These are phyloP conservation scores for Novumbra hubbsi DNA, from an alignment of 2,797 vertebrate genomes.

Conservation along the genomic window DNA sequence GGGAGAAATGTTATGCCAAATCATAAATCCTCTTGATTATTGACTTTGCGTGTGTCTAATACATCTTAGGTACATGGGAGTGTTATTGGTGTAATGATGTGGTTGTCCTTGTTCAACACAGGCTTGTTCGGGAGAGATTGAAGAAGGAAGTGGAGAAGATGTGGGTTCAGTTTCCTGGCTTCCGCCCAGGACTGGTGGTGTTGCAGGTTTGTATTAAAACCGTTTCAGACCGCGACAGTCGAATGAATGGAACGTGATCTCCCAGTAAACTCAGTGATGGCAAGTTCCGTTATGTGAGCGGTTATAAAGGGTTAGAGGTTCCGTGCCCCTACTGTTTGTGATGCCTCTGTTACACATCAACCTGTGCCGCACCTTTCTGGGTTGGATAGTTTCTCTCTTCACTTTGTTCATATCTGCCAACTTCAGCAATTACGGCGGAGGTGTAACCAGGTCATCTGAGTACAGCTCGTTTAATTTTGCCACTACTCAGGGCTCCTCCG, in stretches of 20 bases:
- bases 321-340: no score
- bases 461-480: neutral
- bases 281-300: no score
- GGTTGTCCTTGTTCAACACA: slow-evolving; percentile 43
- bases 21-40: neutral
- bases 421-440: neutral
- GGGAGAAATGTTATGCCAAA: neutral
- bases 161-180: neutral
- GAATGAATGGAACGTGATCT: no score
- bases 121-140: slow-evolving; percentile 82
- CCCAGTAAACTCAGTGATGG: no score
- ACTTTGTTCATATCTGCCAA: neutral
- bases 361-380: neutral
- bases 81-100: neutral
- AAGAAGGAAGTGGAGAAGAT: slow-evolving; percentile 45
- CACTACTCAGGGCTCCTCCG: neutral
- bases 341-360: neutral
- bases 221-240: neutral
- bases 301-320: no score
- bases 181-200: neutral
- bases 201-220: slow-evolving; percentile 54
- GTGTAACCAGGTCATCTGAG: neutral
- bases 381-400: neutral
- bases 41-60: neutral
- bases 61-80: neutral